Evolutionary conservation across 2,113 vertebrate species (phyloP), one percentile per base, ranked within the genome.

Genomic region (Lanius ludovicianus): DNA sequence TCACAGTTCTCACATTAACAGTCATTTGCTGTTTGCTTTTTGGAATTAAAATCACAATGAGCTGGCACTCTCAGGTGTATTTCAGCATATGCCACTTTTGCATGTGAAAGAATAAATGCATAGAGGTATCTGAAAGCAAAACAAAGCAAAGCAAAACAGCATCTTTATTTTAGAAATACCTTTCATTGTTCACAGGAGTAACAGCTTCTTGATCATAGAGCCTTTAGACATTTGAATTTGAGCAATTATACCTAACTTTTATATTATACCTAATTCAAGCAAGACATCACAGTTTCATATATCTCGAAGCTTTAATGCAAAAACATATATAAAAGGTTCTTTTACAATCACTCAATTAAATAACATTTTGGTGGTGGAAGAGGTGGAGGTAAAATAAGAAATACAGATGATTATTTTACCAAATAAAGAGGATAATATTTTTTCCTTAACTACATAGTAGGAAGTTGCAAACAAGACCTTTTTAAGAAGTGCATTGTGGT

Each of bases 1-100:
- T 96, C 93, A 92, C 52, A 84, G 39, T 49, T 86, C 20, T 93
- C 52, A 78, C 56, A 86, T 90, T 93, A 93, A 56, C 59, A 91
- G 50, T 84, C 75, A 74, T 56, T 95, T 86, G 50, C 22, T 86
- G 35, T 89, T 96, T 95, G 27, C 7, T 70, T 96, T 90, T 74
- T 68, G 30, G 71, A 96, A 91, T 81, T 73, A 74, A 76, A 76
- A 80, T 91, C 70, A 90, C 70, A 93, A 85, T 80, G 55, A 93
- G n/a, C 46, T 79, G 73, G 80, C 24, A 64, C 52, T 84, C 82
- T 76, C 70, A 81, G 79, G 85, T 88, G 47, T 90, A 60, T 94
- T 95, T 93, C 70, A 94, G 63, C 41, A 86, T 84, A 84, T 8
- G 30, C 49, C 63, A 87, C 33, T 89, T 94, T 85, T 94, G 70